Conservation (phyloP, 1,140 invertebrate genomes). For the Orius insidiosus region DNA sequence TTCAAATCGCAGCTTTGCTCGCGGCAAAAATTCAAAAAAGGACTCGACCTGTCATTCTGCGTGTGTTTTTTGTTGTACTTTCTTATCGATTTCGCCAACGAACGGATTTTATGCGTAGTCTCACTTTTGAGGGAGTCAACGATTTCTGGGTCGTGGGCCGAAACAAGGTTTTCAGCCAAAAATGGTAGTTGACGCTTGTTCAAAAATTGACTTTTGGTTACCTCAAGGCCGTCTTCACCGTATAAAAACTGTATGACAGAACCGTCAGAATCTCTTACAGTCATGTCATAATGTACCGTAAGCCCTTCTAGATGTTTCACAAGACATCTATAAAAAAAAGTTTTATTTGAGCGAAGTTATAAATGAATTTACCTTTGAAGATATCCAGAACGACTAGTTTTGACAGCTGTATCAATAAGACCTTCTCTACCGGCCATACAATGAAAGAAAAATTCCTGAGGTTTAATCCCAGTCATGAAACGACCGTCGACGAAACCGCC, state of each 20-base stretch:
- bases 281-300: slow-evolving; percentile 76
- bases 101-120: slow-evolving; percentile 24
- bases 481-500: slow-evolving; percentile 92
- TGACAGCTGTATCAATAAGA: slow-evolving; percentile 70
- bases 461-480: slow-evolving; percentile 93
- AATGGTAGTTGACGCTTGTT: slow-evolving; percentile 62
- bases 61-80: slow-evolving; percentile 44
- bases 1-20: too few relatives aligned
- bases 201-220: slow-evolving; percentile 72
- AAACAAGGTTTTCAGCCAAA: slow-evolving; percentile 56
- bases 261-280: slow-evolving; percentile 86
- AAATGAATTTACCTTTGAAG: too few relatives aligned
- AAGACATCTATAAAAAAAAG: too few relatives aligned
- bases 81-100: slow-evolving; percentile 32
- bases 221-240: slow-evolving; percentile 94
- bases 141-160: slow-evolving; percentile 39
- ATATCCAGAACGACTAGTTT: slow-evolving; percentile 94
- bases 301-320: slow-evolving; percentile 97
- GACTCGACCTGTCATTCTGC: slow-evolving; percentile 13
- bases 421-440: slow-evolving; percentile 98
- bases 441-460: slow-evolving; percentile 98
- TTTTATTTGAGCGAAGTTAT: too few relatives aligned
- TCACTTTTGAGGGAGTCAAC: slow-evolving; percentile 37
- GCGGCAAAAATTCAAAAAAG: slow-evolving; percentile 19
- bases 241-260: slow-evolving; percentile 93